Evolutionary conservation across 2,113 vertebrate species (phyloP), one percentile per base, ranked within the genome.

Genomic region (Amphilophus citrinellus): DNA sequence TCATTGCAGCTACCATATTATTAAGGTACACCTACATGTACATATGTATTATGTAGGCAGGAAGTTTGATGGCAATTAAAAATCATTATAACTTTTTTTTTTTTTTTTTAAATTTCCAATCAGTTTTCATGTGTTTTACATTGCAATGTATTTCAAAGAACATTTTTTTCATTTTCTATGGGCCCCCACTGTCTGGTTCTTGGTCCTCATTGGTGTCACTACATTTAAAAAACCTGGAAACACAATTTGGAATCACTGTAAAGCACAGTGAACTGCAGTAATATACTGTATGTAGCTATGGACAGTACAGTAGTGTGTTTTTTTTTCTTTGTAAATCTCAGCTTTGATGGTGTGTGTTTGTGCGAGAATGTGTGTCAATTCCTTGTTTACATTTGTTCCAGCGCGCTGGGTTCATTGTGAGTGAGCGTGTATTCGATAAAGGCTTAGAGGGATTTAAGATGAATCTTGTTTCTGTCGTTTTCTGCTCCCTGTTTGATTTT

Each of bases 391-490:
- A 84, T 86, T 76, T 78, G 83, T 87, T 90, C 88, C 75, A 84
- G 57, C 14, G 44, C 5, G 63, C 60, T 24, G 63, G 84, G 58
- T 82, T 87, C 77, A 88, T 88, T 86, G 83, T 79, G 77, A 86
- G 59, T 39, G 77, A 87, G 84, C 77, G 47, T 89, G 87, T 85
- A 83, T 92, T 92, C 87, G 47, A 91, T 92, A 88, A 91, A 82
- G 79, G 84, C 91, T 92, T 90, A 89, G 63, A 87, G 85, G 89
- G 90, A 93, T 93, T 93, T 88, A 53, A 88, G 82, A 82, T 84
- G 87, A 91, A 85, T 90, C 86, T 83, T 79, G 81, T 90, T 80
- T 80, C 62, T 88, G 65, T 80, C 66, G 24, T 86, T 85, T 84
- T 87, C 37, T 75, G 58, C 57, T 86, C 84, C 62, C 61, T 82